Evolutionary conservation across 2,113 vertebrate species (phyloP).

Genomic region (Cinclus mexicanus): DNA sequence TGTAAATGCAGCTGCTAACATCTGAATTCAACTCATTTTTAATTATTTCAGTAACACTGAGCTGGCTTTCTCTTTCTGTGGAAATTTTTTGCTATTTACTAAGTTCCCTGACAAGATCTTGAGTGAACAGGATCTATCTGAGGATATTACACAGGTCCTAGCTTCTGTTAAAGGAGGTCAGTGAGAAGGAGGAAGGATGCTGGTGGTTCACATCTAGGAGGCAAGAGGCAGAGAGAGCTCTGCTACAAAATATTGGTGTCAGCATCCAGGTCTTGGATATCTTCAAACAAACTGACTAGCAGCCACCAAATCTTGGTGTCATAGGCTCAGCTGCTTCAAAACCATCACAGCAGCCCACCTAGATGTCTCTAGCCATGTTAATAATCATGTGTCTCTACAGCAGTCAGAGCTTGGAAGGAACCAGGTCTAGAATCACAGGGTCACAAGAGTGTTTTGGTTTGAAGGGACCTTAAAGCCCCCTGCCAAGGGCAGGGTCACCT

Average conservation of each 20-base stretch:
- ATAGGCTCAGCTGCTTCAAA: neutral
- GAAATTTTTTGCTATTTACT: neutral
- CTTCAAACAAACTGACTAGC: neutral
- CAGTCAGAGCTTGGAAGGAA: fast-evolving
- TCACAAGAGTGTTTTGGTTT: neutral
- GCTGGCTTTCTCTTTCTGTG: neutral
- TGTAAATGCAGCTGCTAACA: neutral
- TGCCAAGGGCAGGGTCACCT: neutral
- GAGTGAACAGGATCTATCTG: neutral
- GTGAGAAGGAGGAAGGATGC: neutral
- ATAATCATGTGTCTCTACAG: neutral
- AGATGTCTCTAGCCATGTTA: neutral
- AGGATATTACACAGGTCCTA: neutral
- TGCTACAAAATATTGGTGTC: neutral
- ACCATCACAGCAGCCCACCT: fast-evolving
- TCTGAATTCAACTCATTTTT: neutral
- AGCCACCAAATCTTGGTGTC: neutral
- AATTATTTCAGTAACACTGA: neutral
- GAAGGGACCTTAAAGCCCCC: neutral
- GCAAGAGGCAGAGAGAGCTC: neutral
- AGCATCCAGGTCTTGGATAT: neutral
- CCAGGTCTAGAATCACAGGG: neutral
- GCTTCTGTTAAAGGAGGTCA: neutral
- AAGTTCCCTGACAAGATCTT: neutral
- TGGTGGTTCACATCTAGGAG: neutral